Base-by-base conservation (phyloP, 2,888 invertebrate genomes). In the Crioceris asparagi region DNA sequence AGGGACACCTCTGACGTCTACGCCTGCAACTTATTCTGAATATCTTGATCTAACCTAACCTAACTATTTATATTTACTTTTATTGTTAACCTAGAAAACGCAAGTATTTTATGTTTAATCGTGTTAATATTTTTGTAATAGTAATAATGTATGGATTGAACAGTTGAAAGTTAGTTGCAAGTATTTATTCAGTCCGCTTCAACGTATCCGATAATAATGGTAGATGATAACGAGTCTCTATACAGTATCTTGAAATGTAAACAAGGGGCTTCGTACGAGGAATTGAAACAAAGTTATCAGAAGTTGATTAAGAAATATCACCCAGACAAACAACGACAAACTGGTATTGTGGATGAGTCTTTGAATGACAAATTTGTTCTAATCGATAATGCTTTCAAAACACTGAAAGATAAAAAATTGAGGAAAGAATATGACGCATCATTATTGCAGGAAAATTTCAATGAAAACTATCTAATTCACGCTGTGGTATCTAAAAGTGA, bases 321-420 rank as follows among this genome's bases (percentile, higher is more conserved):
- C 57, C 80, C 80, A 7, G 80, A 80, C 53, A 80, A 54, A 43
- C 46, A 45, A 31, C 25, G 8, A 11, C 16, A 29, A 38, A 31
- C 35, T n/a, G n/a, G n/a, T 32, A 19, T 36, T 16, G 32, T 29
- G 6, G 42, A 17, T 17, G 32, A 25, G 19, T 17, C 32, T 3
- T 37, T 40, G 16, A 30, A 36, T 32, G 54, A 61, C 27, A 48
- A 61, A 44, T 77, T 76, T 59, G 58, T 68, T 39, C 56, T 59
- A 32, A 70, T 84, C 43, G 75, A 77, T 53, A 70, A 75, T 54
- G 84, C 84, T n/a, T 84, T 83, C 80, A 71, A 75, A 48, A 67
- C 74, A 36, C 60, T 84, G 27, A 70, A 75, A 52, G 71, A 83
- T 57, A 67, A 72, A 21, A 56, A 67, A 29, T 65, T 60, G 32